A percentile compares a stretch with the other conserved stretches of the same genome.
Conservation (phyloP, 2,888 invertebrate species). For the Ametastegia equiseti region DNA sequence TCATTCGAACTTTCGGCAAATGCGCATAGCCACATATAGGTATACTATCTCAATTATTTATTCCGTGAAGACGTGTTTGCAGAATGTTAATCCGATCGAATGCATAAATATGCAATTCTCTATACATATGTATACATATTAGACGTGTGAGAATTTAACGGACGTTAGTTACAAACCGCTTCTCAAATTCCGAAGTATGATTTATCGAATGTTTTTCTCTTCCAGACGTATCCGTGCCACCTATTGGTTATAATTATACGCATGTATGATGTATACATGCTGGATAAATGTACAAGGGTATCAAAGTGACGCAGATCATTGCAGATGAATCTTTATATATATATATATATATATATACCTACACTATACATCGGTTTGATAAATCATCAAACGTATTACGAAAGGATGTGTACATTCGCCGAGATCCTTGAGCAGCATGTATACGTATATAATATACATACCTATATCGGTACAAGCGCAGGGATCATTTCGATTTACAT, state of each 20-base stretch:
- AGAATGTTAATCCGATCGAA: not conserved
- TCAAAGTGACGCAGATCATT: not conserved
- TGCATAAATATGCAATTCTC: not conserved
- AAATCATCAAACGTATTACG: constrained; percentile 28
- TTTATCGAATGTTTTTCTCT: constrained; percentile 8
- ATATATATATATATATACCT: too few species aligned
- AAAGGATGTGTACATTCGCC: constrained; percentile 8
- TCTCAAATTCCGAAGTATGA: not conserved
- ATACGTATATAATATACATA: not conserved
- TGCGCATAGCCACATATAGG: too few species aligned
- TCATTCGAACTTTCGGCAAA: not conserved
- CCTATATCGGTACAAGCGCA: not conserved
- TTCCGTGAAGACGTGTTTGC: not conserved
- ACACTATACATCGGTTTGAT: not conserved
- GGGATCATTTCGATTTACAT: constrained; percentile 33
- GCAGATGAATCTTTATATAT: too few species aligned
- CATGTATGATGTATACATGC: too few species aligned
- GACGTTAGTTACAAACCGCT: constrained; percentile 8
- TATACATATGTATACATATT: too few species aligned
- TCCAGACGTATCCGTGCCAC: not conserved
- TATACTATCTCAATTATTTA: not conserved
- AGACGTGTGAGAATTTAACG: constrained; percentile 24
- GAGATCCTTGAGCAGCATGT: constrained; percentile 24
- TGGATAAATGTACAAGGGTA: not conserved
- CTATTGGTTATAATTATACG: not conserved